These are phyloP conservation scores for Latheticus oryzae DNA, from an alignment of 2,888 invertebrate species.

Conservation along the genomic window DNA sequence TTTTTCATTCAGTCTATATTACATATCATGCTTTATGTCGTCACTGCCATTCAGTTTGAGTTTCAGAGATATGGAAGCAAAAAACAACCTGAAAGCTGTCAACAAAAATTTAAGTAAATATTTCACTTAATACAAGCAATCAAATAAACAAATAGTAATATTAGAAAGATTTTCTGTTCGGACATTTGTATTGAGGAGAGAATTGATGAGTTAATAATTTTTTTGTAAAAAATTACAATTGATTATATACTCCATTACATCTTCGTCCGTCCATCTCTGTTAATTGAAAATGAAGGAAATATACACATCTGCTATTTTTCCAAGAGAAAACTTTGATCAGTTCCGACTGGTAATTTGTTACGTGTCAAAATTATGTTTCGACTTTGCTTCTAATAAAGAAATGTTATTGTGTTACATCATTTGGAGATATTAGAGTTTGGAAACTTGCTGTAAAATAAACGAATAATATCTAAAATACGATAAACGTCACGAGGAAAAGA, in stretches of 20 bases:
- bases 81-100: constrained; percentile 11
- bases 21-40: constrained; percentile 1
- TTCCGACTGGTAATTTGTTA: constrained; percentile 13
- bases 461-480: too few relatives aligned
- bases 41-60: constrained; percentile 9
- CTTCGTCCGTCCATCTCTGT: too few relatives aligned
- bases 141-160: not conserved
- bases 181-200: too few relatives aligned
- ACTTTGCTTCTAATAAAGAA: too few relatives aligned
- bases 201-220: too few relatives aligned
- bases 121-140: constrained; percentile 2
- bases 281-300: constrained; percentile 3
- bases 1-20: not conserved
- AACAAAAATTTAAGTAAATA: constrained; percentile 12
- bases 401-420: too few relatives aligned
- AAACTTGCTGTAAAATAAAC: too few relatives aligned
- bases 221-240: too few relatives aligned
- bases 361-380: constrained; percentile 13
- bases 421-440: too few relatives aligned
- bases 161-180: too few relatives aligned
- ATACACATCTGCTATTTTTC: constrained; percentile 10
- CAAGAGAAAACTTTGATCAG: constrained; percentile 4
- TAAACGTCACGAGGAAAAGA: not conserved
- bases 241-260: too few relatives aligned
- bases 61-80: not conserved